These are phyloP conservation scores for Pyrocoelia pectoralis DNA, from an alignment of 2,888 invertebrate species.

Conservation along the genomic window DNA sequence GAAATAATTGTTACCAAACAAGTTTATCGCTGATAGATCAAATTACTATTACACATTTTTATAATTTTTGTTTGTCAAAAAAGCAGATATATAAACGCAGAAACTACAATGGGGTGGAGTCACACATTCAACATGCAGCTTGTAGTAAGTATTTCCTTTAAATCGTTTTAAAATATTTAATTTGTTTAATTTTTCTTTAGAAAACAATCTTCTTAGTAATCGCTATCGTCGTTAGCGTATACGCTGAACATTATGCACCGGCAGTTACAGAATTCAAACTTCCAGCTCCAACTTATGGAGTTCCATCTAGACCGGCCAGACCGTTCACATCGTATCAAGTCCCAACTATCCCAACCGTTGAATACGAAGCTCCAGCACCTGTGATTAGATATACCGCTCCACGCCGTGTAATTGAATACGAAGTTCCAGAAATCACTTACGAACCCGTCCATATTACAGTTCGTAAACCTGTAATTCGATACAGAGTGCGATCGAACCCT, in stretches of 20 bases:
- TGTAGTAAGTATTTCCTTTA: neutral
- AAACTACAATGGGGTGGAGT: neutral
- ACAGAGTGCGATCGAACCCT: neutral
- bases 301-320: neutral
- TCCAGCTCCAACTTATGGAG: neutral
- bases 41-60: neutral
- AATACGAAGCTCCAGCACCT: conserved; percentile 1
- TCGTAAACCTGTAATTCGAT: neutral
- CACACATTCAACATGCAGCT: neutral
- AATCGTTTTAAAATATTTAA: neutral
- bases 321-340: neutral
- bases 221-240: neutral
- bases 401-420: conserved; percentile 1
- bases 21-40: conserved; percentile 5
- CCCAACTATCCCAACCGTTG: neutral
- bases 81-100: neutral
- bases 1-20: conserved; percentile 1
- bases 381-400: neutral
- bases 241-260: neutral
- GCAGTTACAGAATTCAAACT: neutral
- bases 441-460: neutral
- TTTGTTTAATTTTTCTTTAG: neutral
- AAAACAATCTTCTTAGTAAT: neutral
- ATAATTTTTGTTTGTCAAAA: neutral
- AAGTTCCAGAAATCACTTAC: neutral